Evolutionary conservation across 1,140 invertebrate genomes (phyloP).

Genomic region (Mercenaria mercenaria): DNA sequence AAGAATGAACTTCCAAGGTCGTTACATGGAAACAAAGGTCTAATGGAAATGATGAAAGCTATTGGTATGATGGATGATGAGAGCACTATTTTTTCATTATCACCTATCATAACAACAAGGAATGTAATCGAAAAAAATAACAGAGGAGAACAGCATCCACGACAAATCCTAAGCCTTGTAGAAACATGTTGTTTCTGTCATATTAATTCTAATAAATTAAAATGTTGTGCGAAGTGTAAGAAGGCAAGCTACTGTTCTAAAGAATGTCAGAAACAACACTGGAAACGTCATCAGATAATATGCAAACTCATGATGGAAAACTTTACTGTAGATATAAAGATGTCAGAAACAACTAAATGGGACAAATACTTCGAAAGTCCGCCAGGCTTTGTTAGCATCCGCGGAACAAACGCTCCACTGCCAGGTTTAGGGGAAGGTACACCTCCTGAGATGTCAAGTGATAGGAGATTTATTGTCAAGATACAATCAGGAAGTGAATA

Average conservation of each 20-base stretch:
- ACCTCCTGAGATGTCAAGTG: not conserved
- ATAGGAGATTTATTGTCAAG: constrained; percentile 52
- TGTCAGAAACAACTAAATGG: not conserved
- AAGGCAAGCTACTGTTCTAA: constrained; percentile 60
- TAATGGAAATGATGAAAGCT: not conserved
- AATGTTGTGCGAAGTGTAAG: constrained; percentile 21
- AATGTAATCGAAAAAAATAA: constrained; percentile 1
- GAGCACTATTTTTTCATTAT: not conserved
- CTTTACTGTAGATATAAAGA: constrained; percentile 2
- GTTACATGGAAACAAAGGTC: no score
- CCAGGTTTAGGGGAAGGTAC: not conserved
- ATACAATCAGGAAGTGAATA: constrained; percentile 51
- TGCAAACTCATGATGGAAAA: constrained; percentile 22
- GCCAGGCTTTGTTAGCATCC: not conserved
- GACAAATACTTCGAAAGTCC: not conserved
- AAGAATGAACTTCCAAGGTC: no score
- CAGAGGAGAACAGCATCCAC: not conserved
- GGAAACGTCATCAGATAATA: constrained; percentile 40
- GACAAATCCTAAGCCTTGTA: not conserved
- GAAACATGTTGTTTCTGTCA: constrained; percentile 40
- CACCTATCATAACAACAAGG: not conserved
- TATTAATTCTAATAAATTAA: not conserved
- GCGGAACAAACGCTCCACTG: not conserved
- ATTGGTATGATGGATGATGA: constrained; percentile 1
- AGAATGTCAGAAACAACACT: constrained; percentile 47